phyloP scores from a whole-genome alignment of 2,113 vertebrate genomes.

The Etheostoma cragini region DNA sequence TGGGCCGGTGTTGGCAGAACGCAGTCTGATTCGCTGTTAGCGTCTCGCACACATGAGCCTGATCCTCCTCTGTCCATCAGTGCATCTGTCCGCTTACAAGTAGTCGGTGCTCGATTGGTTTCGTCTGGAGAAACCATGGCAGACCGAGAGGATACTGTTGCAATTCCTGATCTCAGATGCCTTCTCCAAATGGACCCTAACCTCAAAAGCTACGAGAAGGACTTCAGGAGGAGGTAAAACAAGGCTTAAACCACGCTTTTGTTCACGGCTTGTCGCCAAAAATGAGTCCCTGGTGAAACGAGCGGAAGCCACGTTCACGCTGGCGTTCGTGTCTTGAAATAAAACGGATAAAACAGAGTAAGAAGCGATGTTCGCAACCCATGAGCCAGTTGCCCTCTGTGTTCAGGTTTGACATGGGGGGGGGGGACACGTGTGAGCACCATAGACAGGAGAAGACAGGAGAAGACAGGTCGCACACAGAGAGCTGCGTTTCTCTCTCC shows the following conservation, averaged over 20 bases:
- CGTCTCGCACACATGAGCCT: background rate
- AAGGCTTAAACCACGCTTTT: slow-evolving; percentile 15
- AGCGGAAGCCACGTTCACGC: background rate
- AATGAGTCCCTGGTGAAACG: slow-evolving; percentile 15
- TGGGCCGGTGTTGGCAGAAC: slow-evolving; percentile 54
- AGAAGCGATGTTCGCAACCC: slow-evolving; percentile 1
- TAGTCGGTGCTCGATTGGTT: slow-evolving; percentile 79
- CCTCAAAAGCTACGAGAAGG: slow-evolving; percentile 81
- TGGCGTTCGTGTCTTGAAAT: background rate
- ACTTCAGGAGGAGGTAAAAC: slow-evolving; percentile 87
- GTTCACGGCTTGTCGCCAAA: background rate
- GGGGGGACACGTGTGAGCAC: background rate
- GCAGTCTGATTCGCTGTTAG: slow-evolving; percentile 40
- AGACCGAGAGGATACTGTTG: slow-evolving; percentile 75
- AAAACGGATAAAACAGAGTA: slow-evolving; percentile 10
- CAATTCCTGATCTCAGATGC: slow-evolving; percentile 75
- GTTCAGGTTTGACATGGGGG: slow-evolving; percentile 11
- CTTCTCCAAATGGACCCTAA: slow-evolving; percentile 83
- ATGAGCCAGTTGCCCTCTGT: slow-evolving; percentile 8
- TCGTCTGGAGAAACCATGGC: slow-evolving; percentile 79
- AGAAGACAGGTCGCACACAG: background rate
- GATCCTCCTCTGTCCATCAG: background rate
- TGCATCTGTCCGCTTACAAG: background rate
- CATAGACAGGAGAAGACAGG: background rate
- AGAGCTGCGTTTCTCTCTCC: background rate